phyloP scores from a whole-genome alignment of 2,113 vertebrate genomes.

The Bucco capensis region DNA sequence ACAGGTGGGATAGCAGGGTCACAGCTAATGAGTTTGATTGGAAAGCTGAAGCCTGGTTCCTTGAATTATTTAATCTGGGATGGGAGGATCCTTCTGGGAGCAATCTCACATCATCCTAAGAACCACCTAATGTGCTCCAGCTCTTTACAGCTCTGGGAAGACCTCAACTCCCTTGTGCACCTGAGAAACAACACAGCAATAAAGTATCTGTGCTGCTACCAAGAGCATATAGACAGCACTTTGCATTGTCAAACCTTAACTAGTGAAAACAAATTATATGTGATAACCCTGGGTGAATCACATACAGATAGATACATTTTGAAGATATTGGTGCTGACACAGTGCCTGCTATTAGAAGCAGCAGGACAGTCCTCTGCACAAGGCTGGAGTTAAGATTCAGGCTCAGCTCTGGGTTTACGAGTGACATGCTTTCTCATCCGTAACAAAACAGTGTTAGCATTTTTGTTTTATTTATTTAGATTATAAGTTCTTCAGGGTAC shows the following conservation, averaged over 20 bases:
- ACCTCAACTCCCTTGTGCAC: not conserved
- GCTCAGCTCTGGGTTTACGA: not conserved
- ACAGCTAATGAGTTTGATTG: not conserved
- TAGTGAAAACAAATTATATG: not conserved
- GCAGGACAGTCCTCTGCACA: not conserved
- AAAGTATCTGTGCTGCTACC: not conserved
- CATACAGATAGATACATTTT: not conserved
- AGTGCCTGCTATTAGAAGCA: not conserved
- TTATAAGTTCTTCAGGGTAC: not conserved
- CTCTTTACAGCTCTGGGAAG: conserved; percentile 7
- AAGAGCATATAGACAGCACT: not conserved
- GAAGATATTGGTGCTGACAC: not conserved
- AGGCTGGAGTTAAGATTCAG: not conserved
- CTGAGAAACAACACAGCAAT: not conserved
- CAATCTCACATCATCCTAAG: not conserved
- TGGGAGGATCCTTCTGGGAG: not conserved
- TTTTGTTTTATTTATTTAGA: conserved; percentile 26
- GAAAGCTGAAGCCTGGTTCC: not conserved
- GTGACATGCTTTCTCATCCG: not conserved
- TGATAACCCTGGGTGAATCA: not conserved
- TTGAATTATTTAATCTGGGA: not conserved
- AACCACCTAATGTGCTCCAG: not conserved
- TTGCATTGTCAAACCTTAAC: not conserved
- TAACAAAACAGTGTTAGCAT: not conserved
- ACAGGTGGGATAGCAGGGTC: not conserved